These are phyloP conservation scores for Lucinisca nassula DNA, from an alignment of 2,888 invertebrate species.

Conservation along the genomic window DNA sequence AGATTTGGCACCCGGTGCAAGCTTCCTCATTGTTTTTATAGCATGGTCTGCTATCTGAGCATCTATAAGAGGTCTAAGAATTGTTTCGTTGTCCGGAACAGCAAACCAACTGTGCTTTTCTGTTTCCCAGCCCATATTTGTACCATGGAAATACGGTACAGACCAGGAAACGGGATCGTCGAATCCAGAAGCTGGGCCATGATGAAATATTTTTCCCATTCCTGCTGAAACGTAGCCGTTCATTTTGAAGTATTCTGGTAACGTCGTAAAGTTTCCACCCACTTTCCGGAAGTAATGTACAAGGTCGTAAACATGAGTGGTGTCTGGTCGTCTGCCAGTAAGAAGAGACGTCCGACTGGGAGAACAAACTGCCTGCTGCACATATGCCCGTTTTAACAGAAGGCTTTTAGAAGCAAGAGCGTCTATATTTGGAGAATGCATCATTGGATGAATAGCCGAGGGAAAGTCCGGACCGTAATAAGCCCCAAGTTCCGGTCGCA, in stretches of 20 bases:
- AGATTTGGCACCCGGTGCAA: conserved; percentile 46
- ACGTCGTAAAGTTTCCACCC: conserved; percentile 74
- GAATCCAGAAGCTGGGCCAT: conserved; percentile 38
- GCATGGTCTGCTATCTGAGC: conserved; percentile 92
- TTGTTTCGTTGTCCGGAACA: conserved; percentile 52
- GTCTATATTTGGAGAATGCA: conserved; percentile 76
- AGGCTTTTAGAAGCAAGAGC: conserved; percentile 70
- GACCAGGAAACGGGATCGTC: conserved; percentile 51
- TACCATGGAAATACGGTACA: conserved; percentile 38
- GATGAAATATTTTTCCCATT: conserved; percentile 75
- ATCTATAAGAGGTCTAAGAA: conserved; percentile 93
- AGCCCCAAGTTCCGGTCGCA: conserved; percentile 69
- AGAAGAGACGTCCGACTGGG: conserved; percentile 71
- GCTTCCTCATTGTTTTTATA: conserved; percentile 89
- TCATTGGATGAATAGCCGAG: conserved; percentile 62
- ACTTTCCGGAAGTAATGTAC: conserved; percentile 66
- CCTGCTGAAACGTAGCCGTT: conserved; percentile 67
- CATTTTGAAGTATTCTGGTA: conserved; percentile 71
- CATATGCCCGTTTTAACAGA: conserved; percentile 72
- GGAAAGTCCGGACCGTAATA: conserved; percentile 68
- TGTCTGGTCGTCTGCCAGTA: conserved; percentile 74
- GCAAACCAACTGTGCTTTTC: conserved; percentile 66
- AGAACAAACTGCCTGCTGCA: conserved; percentile 65
- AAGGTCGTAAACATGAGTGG: conserved; percentile 69
- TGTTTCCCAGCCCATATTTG: conserved; percentile 91